Base-by-base conservation (phyloP, 1,140 invertebrate genomes). In the Delia radicum region DNA sequence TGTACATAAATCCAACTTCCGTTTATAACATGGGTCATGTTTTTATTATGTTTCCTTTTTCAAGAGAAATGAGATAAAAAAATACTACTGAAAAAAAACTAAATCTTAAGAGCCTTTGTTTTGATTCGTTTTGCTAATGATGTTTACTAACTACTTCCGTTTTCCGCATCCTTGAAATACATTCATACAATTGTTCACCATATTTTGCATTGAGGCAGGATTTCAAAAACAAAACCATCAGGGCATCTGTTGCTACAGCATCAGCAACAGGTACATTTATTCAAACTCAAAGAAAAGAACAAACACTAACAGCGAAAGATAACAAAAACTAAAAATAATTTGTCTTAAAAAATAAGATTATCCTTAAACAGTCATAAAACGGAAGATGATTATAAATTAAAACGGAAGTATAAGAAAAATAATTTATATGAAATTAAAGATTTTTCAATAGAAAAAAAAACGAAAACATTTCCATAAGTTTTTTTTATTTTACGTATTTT, bases 101-200 rank as follows among this genome's bases (percentile, higher is more conserved):
- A 69, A 69, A 55, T 69, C 65, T 18, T 21, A 21, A 69, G 15
- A 7, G n/a, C 29, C 33, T 69, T 69, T 69, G 18, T 69, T 33
- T 3, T 24, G 21, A 33, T 15, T 69, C 31, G 37, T 37, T 31
- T 69, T n/a, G 29, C 5, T 69, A 69, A 69, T 37, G 65, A 69
- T 37, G 65, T 69, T 69, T 33, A 69, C 65, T 33, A 69, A 69
- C 65, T 33, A 69, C 65, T 69, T 69, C 65, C 65, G 65, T 69
- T 69, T 69, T 65, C 62, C 29, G 65, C 65, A 69, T 37, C 18
- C n/a, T 37, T 69, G 21, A 18, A 13, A 69, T 33, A 33, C 15
- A 69, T 42, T 42, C 37, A 42, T 42, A 42, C 37, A 15, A 42
- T 10, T 42, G n/a, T n/a, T n/a, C n/a, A n/a, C n/a, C n/a, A n/a